phyloP scores from a whole-genome alignment of 2,797 vertebrate genomes.

The Phaenicophaeus curvirostris region DNA sequence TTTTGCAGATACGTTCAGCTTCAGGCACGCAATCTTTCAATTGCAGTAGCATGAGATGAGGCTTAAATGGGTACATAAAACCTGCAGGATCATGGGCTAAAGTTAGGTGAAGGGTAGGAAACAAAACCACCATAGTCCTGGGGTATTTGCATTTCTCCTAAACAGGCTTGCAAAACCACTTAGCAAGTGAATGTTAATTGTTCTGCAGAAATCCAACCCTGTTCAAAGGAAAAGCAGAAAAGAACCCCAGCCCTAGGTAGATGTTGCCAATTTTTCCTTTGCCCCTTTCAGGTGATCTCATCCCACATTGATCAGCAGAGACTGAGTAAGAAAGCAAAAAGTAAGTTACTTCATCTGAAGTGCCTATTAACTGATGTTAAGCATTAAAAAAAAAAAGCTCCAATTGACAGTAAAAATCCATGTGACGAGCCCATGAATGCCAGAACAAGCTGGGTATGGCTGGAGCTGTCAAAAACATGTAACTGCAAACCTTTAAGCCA shows the following conservation, averaged over 20 bases:
- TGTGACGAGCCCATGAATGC: not conserved
- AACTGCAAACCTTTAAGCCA: not conserved
- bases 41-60: not conserved
- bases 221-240: not conserved
- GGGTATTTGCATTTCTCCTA: constrained; percentile 19
- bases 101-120: not conserved
- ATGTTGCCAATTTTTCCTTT: not conserved
- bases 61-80: not conserved
- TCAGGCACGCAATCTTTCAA: not conserved
- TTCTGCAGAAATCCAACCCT: not conserved
- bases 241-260: not conserved
- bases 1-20: not conserved
- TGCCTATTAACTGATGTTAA: not conserved
- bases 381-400: not conserved
- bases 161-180: not conserved
- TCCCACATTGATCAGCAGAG: not conserved
- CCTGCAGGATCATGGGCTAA: not conserved
- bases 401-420: not conserved
- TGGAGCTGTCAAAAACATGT: not conserved
- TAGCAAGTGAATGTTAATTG: not conserved
- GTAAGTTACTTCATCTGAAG: constrained; percentile 41
- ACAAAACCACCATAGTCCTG: not conserved
- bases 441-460: not conserved
- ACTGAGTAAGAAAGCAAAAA: constrained; percentile 11
- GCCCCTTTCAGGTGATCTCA: constrained; percentile 17